These are phyloP conservation scores for Tenthredo livida DNA, from an alignment of 2,888 invertebrate species.

Conservation along the genomic window DNA sequence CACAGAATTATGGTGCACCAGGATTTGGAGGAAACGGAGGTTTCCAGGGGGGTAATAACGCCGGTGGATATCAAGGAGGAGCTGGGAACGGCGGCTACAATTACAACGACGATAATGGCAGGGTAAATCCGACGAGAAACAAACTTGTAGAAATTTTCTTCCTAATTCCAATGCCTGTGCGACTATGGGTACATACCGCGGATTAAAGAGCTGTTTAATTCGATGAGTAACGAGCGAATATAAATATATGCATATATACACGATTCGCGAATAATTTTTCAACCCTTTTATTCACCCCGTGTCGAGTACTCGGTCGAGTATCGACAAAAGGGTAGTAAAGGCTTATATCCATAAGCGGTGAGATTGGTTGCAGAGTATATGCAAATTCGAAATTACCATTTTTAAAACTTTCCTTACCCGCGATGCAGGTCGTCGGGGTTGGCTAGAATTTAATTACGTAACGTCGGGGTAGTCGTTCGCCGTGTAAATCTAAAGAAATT, in stretches of 20 bases:
- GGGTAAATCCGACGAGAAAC: slow-evolving; percentile 63
- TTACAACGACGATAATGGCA: slow-evolving; percentile 63
- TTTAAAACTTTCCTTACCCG: slow-evolving; percentile 35
- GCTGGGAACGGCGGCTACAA: slow-evolving; percentile 44
- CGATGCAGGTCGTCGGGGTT: not conserved
- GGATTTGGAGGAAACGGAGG: slow-evolving; percentile 59
- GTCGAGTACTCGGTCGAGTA: slow-evolving; percentile 15
- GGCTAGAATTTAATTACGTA: slow-evolving; percentile 43
- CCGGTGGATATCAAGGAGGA: slow-evolving; percentile 51
- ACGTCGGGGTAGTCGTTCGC: not conserved
- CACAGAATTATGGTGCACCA: slow-evolving; percentile 63
- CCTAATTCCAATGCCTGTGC: not conserved
- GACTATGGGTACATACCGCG: not conserved
- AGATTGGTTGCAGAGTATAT: slow-evolving; percentile 40
- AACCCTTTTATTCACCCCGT: slow-evolving; percentile 18
- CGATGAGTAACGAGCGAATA: not conserved
- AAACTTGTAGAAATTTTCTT: not conserved
- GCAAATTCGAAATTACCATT: slow-evolving; percentile 52
- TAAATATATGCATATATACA: not conserved
- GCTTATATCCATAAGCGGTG: slow-evolving; percentile 30
- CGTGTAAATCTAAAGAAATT: not conserved
- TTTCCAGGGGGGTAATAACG: slow-evolving; percentile 31
- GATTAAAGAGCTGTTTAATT: slow-evolving; percentile 1
- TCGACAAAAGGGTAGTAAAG: slow-evolving; percentile 35
- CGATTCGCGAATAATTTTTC: not conserved